phyloP scores from a whole-genome alignment of 35 echinoderm and acorn worm genomes.

The Stichopus chloronotus region DNA sequence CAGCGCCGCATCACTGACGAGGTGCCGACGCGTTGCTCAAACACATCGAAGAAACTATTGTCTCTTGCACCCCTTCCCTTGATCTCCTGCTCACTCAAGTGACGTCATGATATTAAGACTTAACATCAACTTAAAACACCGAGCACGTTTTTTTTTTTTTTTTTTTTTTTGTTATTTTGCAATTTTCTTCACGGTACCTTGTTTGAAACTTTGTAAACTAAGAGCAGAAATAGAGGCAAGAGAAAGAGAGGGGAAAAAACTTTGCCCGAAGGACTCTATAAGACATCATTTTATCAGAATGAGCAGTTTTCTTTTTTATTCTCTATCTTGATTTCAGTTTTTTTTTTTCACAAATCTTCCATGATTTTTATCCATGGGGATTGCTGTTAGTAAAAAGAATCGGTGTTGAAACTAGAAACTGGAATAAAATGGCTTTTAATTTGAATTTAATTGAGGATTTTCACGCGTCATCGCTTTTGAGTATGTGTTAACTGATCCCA shows the following conservation, averaged over 20 bases:
- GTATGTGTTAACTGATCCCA: conserved; percentile 59
- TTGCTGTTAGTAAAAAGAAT: background rate
- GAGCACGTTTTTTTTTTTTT: background rate
- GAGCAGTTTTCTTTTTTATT: background rate
- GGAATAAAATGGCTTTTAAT: conserved; percentile 43
- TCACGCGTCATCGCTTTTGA: conserved; percentile 57
- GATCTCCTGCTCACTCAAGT: background rate
- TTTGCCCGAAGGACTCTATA: conserved; percentile 39
- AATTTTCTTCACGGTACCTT: conserved; percentile 29
- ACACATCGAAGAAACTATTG: conserved; percentile 18
- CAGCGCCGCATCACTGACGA: background rate
- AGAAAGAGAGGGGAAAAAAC: background rate
- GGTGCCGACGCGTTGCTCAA: background rate
- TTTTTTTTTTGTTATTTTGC: background rate
- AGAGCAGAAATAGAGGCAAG: background rate
- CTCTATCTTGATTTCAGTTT: background rate
- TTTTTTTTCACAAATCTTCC: too few species aligned
- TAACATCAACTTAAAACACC: background rate
- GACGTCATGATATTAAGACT: conserved; percentile 32
- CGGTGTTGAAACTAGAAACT: conserved; percentile 17
- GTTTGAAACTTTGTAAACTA: conserved; percentile 17
- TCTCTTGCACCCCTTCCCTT: background rate
- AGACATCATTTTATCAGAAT: background rate
- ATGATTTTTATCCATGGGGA: conserved; percentile 31
- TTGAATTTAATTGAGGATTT: conserved; percentile 59